Evolutionary conservation across 2,797 vertebrate species (phyloP).

Genomic region (Parauchenoglanis punctatus): DNA sequence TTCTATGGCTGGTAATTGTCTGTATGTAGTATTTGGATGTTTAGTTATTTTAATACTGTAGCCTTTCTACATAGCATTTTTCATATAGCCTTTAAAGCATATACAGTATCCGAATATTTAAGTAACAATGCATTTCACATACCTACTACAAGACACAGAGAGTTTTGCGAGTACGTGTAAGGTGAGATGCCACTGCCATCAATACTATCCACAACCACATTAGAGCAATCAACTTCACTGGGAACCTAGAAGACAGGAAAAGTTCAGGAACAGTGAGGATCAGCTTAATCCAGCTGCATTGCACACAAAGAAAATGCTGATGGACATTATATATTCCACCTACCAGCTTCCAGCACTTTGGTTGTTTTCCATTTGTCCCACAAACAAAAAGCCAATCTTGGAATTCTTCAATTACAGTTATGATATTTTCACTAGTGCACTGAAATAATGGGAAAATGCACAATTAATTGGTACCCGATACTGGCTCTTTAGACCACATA

Average conservation of each 20-base stretch:
- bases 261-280: not conserved
- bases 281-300: not conserved
- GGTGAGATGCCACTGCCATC: slow-evolving; percentile 74
- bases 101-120: not conserved
- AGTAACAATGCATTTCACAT: slow-evolving; percentile 49
- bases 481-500: not conserved
- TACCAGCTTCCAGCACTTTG: slow-evolving; percentile 75
- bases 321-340: slow-evolving; percentile 39
- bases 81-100: not conserved
- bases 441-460: slow-evolving; percentile 44
- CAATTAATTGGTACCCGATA: not conserved
- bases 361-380: slow-evolving; percentile 70
- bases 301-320: not conserved
- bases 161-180: slow-evolving; percentile 68
- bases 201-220: slow-evolving; percentile 44
- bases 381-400: slow-evolving; percentile 71
- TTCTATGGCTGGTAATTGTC: not conserved
- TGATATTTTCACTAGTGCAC: slow-evolving; percentile 67
- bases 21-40: not conserved
- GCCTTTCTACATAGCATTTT: not conserved
- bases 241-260: slow-evolving; percentile 37
- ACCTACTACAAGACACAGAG: slow-evolving; percentile 73
- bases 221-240: slow-evolving; percentile 57
- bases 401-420: slow-evolving; percentile 75
- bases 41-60: not conserved